Evolutionary conservation across 2,888 invertebrate species (phyloP).

Genomic region (Drymonia ruficornis): DNA sequence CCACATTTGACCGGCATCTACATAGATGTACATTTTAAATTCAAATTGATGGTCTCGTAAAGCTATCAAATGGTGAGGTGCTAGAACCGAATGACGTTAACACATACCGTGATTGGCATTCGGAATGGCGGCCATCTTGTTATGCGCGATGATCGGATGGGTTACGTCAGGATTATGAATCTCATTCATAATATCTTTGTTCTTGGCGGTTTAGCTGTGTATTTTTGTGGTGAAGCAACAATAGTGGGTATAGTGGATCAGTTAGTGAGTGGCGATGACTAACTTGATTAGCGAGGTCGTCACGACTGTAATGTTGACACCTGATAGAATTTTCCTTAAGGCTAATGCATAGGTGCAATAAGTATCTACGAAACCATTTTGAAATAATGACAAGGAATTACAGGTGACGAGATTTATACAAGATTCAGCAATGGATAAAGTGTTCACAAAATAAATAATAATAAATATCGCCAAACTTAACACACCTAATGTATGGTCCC

Average conservation of each 20-base stretch:
- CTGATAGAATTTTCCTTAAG: slow-evolving; percentile 30
- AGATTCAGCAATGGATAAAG: too few relatives aligned
- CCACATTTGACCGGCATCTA: slow-evolving; percentile 83
- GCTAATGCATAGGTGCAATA: slow-evolving; percentile 15
- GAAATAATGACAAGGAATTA: too few relatives aligned
- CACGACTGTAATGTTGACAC: slow-evolving; percentile 12
- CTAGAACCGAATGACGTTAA: slow-evolving; percentile 74
- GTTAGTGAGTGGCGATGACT: slow-evolving; percentile 23
- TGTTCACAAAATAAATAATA: too few relatives aligned
- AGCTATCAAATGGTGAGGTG: slow-evolving; percentile 79
- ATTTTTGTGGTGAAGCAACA: slow-evolving; percentile 30
- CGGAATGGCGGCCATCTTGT: slow-evolving; percentile 74
- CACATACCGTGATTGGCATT: slow-evolving; percentile 74
- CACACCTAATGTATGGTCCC: too few relatives aligned
- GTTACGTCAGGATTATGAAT: slow-evolving; percentile 60
- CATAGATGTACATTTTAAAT: slow-evolving; percentile 80
- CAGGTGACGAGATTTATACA: too few relatives aligned
- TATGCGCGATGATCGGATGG: slow-evolving; percentile 58
- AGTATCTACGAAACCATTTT: neutral
- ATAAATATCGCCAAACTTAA: too few relatives aligned
- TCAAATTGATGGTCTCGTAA: slow-evolving; percentile 82
- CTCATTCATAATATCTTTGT: slow-evolving; percentile 53
- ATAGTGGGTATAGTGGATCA: slow-evolving; percentile 23
- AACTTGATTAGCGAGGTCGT: slow-evolving; percentile 28
- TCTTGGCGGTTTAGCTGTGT: slow-evolving; percentile 22